A percentile compares a stretch with the other conserved stretches of the same genome.
These are phyloP conservation scores for Argyra leucocephala DNA, from an alignment of 2,888 invertebrate genomes.

Conservation along the genomic window DNA sequence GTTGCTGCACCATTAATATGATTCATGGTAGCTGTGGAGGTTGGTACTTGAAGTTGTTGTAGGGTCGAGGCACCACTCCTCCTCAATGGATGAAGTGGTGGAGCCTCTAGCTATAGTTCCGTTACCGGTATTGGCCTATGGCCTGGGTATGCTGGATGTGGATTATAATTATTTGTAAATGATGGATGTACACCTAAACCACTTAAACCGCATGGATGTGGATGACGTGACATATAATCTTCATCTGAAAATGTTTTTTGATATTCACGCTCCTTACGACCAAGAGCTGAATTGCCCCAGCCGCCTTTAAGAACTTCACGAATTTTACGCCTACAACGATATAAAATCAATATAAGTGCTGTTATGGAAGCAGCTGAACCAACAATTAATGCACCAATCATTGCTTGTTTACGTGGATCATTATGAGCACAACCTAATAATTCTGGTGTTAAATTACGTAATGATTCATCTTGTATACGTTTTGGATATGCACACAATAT, in stretches of 20 bases:
- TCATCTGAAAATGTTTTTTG: conserved; percentile 84
- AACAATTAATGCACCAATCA: conserved; percentile 66
- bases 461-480: conserved; percentile 58
- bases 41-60: conserved; percentile 40
- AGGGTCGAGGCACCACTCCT: conserved; percentile 37
- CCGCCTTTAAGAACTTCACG: conserved; percentile 68
- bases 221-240: conserved; percentile 53
- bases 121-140: conserved; percentile 72
- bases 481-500: conserved; percentile 65
- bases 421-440: conserved; percentile 73
- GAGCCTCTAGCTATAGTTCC: conserved; percentile 85
- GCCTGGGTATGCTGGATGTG: conserved; percentile 46
- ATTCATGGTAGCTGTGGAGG: conserved; percentile 26
- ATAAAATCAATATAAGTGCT: conserved; percentile 62
- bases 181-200: conserved; percentile 35
- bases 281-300: conserved; percentile 43
- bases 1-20: not conserved
- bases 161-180: conserved; percentile 35
- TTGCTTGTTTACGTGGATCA: conserved; percentile 68
- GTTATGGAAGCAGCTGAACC: conserved; percentile 63
- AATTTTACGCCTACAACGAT: conserved; percentile 67
- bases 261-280: conserved; percentile 75
- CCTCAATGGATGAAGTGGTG: conserved; percentile 74
- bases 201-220: conserved; percentile 37
- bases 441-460: conserved; percentile 60